Base-by-base conservation (phyloP, 2,888 invertebrate genomes). In the Creontiades dilutus region DNA sequence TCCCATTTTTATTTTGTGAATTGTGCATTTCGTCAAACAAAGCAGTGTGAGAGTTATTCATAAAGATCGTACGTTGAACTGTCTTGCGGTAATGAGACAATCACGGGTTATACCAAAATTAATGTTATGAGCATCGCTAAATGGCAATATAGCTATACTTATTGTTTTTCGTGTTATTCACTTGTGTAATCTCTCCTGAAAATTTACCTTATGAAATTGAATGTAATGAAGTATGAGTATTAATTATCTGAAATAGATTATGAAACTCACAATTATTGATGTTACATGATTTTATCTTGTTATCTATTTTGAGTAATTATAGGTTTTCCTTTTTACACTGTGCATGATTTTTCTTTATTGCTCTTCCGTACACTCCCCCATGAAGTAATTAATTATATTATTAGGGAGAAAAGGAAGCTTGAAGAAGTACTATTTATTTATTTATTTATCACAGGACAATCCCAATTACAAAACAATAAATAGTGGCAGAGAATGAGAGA, bases 281-380 rank as follows among this genome's bases (percentile, higher is more conserved):
- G 82, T 82, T 82, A 82, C 78, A 52, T 82, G 82, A 52, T 82
- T 82, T 82, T 52, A 82, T 52, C 82, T 82, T 82, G 82, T 82
- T 82, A 82, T 82, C 19, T 82, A 52, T 82, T 82, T 82, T 52
- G 82, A 52, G 52, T 28, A 82, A 82, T 82, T 82, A 82, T 82
- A 82, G 47, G 47, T 82, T 82, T 82, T 82, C 27, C 47, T 82
- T 82, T 82, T 48, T 82, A 82, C 82, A 27, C 27, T 23, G 19
- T 68, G 68, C 68, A 68, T 23, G 23, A 23, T 23, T 23, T 23
- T 68, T 68, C 19, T 11, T 68, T 23, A 27, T 68, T 68, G 68
- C 12, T 19, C 5, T 23, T 23, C 68, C 68, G 0, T 52, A 13
- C 52, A 52, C 52, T 52, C 5, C 52, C 7, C 37, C 2, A 37